Evolutionary conservation across 2,113 vertebrate genomes (phyloP), one percentile per base, ranked within the genome.

Genomic region (Lepus timidus): DNA sequence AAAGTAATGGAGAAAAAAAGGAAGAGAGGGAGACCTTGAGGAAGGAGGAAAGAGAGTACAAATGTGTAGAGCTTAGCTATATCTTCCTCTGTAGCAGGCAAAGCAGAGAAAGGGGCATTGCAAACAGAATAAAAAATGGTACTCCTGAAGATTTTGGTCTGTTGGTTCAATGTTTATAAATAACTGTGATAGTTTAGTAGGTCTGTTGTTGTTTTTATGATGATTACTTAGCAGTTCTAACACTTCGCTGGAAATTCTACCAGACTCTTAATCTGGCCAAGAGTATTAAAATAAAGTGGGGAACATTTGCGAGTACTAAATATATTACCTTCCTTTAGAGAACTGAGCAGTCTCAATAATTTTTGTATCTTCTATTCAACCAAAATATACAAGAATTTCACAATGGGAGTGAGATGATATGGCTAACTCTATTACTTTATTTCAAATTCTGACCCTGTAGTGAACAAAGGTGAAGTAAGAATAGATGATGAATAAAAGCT

Each of bases 141-240:
- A 13, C 49, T 68, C 44, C 20, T n/a, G 39, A 96, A 76, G 6
- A 5, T 62, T 93, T 17, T 68, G 23, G 25, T 67, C 27, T 58
- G 52, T 71, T 88, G 61, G 16, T 80, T 70, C 58, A 80, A 44
- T 39, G 36, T 71, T 95, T 88, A 73, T 58, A 94, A 81, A 78
- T 74, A 85, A 91, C n/a, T 58, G 25, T 6, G 23, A 61, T 79
- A 12, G 64, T 79, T 81, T 70, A 62, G 4, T 29, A 88, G 61
- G 10, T 91, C 33, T 58, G 4, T 8, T 82, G 65, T 25, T 62
- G 39, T 85, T 25, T 79, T 58, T 74, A 5, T 25, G 79, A 27
- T 9, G 62, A 75, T 36, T 90, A 14, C 20, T 70, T 90, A 51
- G 36, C 29, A 17, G 44, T 44, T 82, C 27, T 81, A 86, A 4